Evolutionary conservation across 2,888 invertebrate genomes (phyloP).

Genomic region (Dasypogon diadema): DNA sequence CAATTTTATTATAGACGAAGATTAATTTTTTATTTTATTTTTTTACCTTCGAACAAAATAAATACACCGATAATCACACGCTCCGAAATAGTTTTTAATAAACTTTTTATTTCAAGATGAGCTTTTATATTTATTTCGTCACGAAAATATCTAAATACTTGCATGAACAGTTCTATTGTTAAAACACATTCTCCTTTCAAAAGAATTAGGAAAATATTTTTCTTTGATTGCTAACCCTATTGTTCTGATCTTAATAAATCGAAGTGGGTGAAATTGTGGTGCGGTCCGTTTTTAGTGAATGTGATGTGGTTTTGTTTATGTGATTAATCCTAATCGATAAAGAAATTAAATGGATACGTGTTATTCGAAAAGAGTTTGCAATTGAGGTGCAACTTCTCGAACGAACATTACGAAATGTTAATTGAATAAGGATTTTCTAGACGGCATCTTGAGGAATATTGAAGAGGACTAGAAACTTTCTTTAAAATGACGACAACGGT

Average conservation of each 20-base stretch:
- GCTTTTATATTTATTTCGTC: not conserved
- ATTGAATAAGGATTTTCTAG: not conserved
- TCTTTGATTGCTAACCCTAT: not conserved
- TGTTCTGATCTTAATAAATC: not conserved
- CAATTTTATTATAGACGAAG: not conserved
- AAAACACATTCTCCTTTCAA: not conserved
- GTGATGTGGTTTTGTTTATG: not conserved
- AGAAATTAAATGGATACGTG: not conserved
- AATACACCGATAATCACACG: not conserved
- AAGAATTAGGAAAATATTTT: not conserved
- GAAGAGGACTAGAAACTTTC: not conserved
- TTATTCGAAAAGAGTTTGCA: not conserved
- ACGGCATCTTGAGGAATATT: not conserved
- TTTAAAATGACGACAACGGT: conserved; percentile 36
- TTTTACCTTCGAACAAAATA: not conserved
- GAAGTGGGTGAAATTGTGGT: not conserved
- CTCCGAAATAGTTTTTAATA: not conserved
- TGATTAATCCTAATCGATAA: not conserved
- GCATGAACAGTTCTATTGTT: not conserved
- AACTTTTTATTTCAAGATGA: not conserved
- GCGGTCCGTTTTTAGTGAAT: not conserved
- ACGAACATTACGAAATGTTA: not conserved
- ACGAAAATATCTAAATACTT: no score
- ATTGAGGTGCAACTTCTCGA: not conserved
- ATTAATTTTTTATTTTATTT: not conserved